Conservation (phyloP, 2,113 vertebrate genomes). For the Microcebus murinus region DNA sequence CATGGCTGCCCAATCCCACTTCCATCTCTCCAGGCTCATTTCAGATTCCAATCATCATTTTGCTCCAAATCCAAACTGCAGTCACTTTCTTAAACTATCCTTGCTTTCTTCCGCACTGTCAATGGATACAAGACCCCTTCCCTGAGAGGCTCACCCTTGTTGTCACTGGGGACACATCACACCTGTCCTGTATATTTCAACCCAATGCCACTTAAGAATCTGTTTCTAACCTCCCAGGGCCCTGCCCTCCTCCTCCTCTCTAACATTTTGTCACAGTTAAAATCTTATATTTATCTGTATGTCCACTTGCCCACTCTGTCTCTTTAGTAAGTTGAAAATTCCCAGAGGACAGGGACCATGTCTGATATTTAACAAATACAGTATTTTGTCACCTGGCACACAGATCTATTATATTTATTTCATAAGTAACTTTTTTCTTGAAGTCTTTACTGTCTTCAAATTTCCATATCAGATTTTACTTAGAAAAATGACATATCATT, state of each 20-base stretch:
- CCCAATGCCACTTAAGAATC: not conserved
- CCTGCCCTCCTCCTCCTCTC: not conserved
- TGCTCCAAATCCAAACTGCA: not conserved
- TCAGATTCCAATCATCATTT: not conserved
- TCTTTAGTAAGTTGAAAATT: not conserved
- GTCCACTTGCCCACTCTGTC: not conserved
- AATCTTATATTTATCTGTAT: not conserved
- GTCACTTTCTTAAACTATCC: not conserved
- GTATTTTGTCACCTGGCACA: not conserved
- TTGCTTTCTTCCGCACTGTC: not conserved
- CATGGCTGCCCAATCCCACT: too few relatives aligned
- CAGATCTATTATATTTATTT: not conserved
- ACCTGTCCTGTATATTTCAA: not conserved
- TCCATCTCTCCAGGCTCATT: not conserved
- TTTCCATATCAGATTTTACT: not conserved
- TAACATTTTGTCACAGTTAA: not conserved
- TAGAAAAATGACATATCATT: not conserved
- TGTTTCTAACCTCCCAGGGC: not conserved
- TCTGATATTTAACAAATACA: not conserved
- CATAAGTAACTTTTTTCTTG: not conserved
- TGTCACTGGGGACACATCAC: not conserved
- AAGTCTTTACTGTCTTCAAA: not conserved
- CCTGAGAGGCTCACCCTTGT: not conserved
- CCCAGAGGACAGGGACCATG: not conserved
- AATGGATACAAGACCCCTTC: not conserved